Percentiles rank a stretch among this genome's conserved stretches.
phyloP scores from a whole-genome alignment of 2,113 vertebrate species.

The Mionectes macconnelli region DNA sequence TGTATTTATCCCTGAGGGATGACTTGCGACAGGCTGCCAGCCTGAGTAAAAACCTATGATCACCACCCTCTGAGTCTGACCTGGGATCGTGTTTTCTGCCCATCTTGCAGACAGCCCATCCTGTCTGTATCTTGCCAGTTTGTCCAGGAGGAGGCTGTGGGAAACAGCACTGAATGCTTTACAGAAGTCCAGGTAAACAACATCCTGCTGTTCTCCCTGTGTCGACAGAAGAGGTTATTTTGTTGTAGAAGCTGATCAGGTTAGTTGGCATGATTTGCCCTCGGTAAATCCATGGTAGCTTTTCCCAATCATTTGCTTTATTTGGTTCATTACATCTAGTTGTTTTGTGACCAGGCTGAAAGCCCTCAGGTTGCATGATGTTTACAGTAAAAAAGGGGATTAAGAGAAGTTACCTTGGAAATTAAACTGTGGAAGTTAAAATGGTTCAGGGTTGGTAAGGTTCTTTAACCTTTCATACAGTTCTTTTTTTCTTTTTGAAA shows the following conservation, averaged over 20 bases:
- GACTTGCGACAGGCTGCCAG: neutral
- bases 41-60: neutral
- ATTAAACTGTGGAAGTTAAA: neutral
- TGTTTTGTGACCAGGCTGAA: neutral
- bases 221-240: neutral
- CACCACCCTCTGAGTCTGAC: rapidly evolving
- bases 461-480: neutral
- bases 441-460: neutral
- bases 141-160: neutral
- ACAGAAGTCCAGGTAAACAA: neutral
- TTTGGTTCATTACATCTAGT: neutral
- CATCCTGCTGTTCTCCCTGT: neutral
- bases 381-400: neutral
- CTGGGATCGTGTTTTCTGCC: neutral
- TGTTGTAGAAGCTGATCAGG: neutral
- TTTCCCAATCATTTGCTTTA: neutral
- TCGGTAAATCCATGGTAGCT: neutral
- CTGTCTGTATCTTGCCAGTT: neutral
- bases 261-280: neutral
- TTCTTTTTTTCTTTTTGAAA: neutral
- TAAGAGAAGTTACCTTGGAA: neutral
- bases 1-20: neutral
- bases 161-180: rapidly evolving
- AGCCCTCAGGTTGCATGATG: neutral
- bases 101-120: neutral